Percentiles rank a stretch among this genome's conserved stretches.
phyloP scores from a whole-genome alignment of 2,888 invertebrate genomes.

The Synanthedon myopaeformis region DNA sequence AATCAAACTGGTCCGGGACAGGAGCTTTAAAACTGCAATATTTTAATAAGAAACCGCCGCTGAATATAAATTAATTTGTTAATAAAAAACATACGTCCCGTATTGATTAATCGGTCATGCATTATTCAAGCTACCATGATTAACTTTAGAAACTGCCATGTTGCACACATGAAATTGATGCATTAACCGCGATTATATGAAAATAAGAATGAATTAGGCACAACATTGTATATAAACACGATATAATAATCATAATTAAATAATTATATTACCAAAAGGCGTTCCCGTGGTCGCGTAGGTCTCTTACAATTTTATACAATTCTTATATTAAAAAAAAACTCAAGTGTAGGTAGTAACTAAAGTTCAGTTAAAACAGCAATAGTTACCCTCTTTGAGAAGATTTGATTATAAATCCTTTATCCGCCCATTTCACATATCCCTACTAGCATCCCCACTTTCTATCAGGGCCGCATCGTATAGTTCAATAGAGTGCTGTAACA shows the following conservation, averaged over 20 bases:
- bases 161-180: conserved; percentile 8
- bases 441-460: no score
- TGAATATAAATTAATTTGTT: conserved; percentile 49
- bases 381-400: no score
- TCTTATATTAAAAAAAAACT: no score
- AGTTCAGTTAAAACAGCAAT: no score
- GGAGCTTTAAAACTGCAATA: conserved; percentile 52
- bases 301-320: no score
- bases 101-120: conserved; percentile 41
- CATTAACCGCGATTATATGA: conserved; percentile 25
- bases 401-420: no score
- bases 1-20: conserved; percentile 38
- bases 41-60: conserved; percentile 48
- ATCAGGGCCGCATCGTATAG: no score
- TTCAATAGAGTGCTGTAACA: no score
- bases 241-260: not conserved
- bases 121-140: conserved; percentile 39
- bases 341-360: no score
- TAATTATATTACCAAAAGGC: no score
- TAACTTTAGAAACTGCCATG: conserved; percentile 15
- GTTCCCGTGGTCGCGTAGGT: no score
- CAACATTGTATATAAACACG: not conserved
- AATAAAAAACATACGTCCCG: conserved; percentile 32
- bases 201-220: conserved; percentile 10
- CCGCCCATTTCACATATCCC: no score